Evolutionary conservation across 2,797 vertebrate species (phyloP), one percentile per base, ranked within the genome.

Genomic region (Gila robusta): DNA sequence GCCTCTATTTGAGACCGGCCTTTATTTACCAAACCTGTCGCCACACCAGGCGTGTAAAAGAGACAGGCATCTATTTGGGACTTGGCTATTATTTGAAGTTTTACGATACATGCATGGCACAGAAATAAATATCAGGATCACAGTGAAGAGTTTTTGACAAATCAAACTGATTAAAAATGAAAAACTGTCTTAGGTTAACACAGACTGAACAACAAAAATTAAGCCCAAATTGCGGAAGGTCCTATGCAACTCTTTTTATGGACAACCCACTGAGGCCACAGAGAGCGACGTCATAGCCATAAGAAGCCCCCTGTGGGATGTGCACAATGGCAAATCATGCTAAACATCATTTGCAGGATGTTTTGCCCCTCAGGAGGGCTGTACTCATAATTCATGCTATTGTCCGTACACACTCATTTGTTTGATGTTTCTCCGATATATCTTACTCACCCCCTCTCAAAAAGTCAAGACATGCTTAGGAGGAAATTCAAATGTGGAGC

Each of bases 391-490:
- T 90, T 87, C 79, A 52, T 41, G 8, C 77, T 82, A 44, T 88
- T 86, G 83, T 90, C 79, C 73, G n/a, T 32, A 70, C 78, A 82
- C 81, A 77, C 81, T 82, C 54, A 64, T 72, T 81, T 56, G 19
- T 62, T 78, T 73, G 76, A 64, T 82, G 66, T 66, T 82, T 85
- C 79, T 73, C 32, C 56, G 85, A 81, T 64, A 47, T 82, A 72
- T 35, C 44, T 67, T 78, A 23, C 21, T 44, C 62, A 56, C 71
- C 52, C 17, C 64, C 62, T 44, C 64, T 84, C 74, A 49, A 90
- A 91, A 89, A 90, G 86, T 90, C 89, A 91, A 82, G 87, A 85
- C 79, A 83, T 79, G 90, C 88, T 90, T 84, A 87, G 84, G 90
- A 91, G 87, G 82, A 91, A 90, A 90, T 91, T 87, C 81, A 86